Evolutionary conservation across 2,797 vertebrate genomes (phyloP).

Genomic region (Lerista edwardsae): DNA sequence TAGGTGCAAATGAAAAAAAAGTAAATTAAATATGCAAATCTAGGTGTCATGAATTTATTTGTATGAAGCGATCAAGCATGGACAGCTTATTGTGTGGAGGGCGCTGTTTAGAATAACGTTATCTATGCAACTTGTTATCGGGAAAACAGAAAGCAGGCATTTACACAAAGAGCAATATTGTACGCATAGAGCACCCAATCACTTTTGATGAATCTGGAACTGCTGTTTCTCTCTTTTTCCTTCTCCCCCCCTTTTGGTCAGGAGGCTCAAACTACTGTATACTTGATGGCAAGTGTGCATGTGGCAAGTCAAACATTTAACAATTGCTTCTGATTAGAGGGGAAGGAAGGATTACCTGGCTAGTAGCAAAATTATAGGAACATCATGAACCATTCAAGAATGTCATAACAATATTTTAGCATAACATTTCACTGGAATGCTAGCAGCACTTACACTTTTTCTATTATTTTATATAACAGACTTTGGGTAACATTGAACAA

Average conservation of each 20-base stretch:
- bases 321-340: not conserved
- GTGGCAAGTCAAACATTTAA: not conserved
- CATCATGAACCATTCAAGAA: constrained; percentile 44
- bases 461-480: constrained; percentile 40
- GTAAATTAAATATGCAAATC: no score
- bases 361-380: constrained; percentile 19
- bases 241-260: not conserved
- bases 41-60: not conserved
- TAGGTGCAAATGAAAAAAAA: no score
- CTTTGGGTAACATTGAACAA: constrained; percentile 54
- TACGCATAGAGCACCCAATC: no score
- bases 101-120: not conserved
- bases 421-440: constrained; percentile 51
- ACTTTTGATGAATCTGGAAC: not conserved
- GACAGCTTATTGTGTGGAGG: not conserved
- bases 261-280: not conserved
- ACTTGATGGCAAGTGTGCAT: not conserved
- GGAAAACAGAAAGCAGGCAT: not conserved
- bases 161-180: not conserved
- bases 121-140: not conserved
- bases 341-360: not conserved
- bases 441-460: constrained; percentile 45
- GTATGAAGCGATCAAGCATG: not conserved
- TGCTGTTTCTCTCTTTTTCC: not conserved
- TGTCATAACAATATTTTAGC: constrained; percentile 33